phyloP scores from a whole-genome alignment of 2,797 vertebrate genomes.

The Pagetopsis macropterus region DNA sequence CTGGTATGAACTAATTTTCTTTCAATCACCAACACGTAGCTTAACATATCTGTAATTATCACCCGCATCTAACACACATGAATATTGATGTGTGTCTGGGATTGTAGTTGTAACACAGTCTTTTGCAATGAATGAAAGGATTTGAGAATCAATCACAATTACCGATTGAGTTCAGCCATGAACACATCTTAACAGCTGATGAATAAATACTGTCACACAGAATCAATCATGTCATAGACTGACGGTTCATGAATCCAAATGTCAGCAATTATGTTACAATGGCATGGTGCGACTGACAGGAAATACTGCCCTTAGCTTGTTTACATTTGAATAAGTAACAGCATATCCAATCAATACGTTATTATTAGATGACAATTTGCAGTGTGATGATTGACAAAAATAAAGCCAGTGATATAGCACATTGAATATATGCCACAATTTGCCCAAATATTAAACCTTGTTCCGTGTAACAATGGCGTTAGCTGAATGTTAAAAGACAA shows the following conservation, averaged over 20 bases:
- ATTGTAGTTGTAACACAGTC: background rate
- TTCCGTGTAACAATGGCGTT: conserved; percentile 37
- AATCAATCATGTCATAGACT: conserved; percentile 29
- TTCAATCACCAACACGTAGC: background rate
- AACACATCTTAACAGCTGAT: background rate
- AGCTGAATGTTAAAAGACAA: conserved; percentile 34
- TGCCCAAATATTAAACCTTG: conserved; percentile 7
- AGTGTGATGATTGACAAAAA: conserved; percentile 21
- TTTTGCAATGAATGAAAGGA: background rate
- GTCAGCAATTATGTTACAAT: conserved; percentile 1
- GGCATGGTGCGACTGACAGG: conserved; percentile 3
- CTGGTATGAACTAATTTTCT: background rate
- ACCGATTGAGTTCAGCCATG: background rate
- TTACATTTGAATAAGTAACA: background rate
- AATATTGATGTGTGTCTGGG: background rate
- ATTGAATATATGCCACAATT: background rate
- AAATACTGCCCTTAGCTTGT: too few species aligned
- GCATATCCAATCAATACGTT: conserved; percentile 8
- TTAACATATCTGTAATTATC: background rate
- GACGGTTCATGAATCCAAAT: conserved; percentile 7
- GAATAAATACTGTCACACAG: conserved; percentile 14
- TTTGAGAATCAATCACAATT: background rate
- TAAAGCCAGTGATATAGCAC: conserved; percentile 3
- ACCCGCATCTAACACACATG: background rate
- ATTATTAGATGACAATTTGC: conserved; percentile 27